phyloP scores from a whole-genome alignment of 2,888 invertebrate species.

The Chaetoderma sp. region DNA sequence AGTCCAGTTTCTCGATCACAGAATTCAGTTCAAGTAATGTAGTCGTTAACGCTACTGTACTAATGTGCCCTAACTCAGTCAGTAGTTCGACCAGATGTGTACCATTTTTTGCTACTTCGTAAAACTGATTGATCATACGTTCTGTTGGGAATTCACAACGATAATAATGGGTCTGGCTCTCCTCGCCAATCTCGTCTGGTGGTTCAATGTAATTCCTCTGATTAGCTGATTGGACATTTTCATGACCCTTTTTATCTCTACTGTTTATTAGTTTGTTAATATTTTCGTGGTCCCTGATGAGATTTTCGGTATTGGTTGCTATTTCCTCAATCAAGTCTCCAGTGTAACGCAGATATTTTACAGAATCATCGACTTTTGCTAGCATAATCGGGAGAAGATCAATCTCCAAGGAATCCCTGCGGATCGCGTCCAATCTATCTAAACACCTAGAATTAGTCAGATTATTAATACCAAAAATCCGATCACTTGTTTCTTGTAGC shows the following conservation, averaged over 20 bases:
- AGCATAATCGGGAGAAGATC: too few species aligned
- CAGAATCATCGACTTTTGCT: not conserved
- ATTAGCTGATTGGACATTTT: not conserved
- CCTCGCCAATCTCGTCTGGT: too few species aligned
- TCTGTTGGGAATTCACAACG: slow-evolving; percentile 31
- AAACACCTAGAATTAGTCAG: too few species aligned
- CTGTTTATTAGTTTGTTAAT: not conserved
- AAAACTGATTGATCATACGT: slow-evolving; percentile 29
- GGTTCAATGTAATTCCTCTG: not conserved
- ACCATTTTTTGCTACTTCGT: slow-evolving; percentile 38
- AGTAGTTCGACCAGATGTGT: slow-evolving; percentile 41
- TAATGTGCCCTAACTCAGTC: slow-evolving; percentile 49
- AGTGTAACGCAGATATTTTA: not conserved
- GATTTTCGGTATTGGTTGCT: not conserved
- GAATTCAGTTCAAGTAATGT: slow-evolving; percentile 41
- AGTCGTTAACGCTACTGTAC: slow-evolving; percentile 42
- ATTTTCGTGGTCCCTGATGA: not conserved
- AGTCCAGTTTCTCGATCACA: slow-evolving; percentile 43
- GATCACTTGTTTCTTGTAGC: too few species aligned
- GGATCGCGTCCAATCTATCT: too few species aligned
- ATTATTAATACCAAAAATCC: too few species aligned
- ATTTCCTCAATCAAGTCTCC: not conserved
- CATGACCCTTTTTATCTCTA: not conserved
- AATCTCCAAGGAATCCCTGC: too few species aligned
- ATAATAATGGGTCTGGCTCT: not conserved